phyloP scores from a whole-genome alignment of 2,888 invertebrate genomes.

The Drosophila siamana region DNA sequence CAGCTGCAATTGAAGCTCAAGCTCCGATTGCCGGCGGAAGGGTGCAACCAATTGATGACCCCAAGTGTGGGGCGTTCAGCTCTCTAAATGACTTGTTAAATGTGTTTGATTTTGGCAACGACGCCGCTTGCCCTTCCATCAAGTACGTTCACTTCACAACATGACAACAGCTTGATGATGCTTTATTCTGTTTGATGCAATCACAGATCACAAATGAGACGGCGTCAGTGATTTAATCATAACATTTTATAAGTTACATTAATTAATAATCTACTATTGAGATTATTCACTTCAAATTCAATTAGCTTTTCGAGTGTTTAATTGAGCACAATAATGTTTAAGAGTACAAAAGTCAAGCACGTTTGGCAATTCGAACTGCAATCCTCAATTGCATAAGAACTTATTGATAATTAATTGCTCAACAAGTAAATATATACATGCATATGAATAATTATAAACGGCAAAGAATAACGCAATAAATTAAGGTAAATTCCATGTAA shows the following conservation, averaged over 20 bases:
- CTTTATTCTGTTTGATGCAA: neutral
- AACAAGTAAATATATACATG: neutral
- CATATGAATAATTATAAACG: no score
- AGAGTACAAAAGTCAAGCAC: conserved; percentile 1
- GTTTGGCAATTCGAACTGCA: neutral
- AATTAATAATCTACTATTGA: no score
- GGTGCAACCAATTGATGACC: conserved; percentile 46
- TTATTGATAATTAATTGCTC: neutral
- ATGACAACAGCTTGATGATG: neutral
- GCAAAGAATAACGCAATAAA: neutral
- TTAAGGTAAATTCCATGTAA: conserved; percentile 27
- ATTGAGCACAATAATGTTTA: no score
- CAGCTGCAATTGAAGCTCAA: conserved; percentile 47
- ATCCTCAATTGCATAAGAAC: neutral
- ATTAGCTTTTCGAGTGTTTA: neutral
- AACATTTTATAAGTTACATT: no score
- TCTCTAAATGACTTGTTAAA: conserved; percentile 68
- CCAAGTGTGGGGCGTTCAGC: conserved; percentile 31
- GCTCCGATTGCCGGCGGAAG: conserved; percentile 39
- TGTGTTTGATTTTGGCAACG: conserved; percentile 67
- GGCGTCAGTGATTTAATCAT: no score
- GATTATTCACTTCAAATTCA: neutral
- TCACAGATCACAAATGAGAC: neutral
- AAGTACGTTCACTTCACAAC: neutral
- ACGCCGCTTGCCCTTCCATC: neutral